Base-by-base conservation (phyloP, 2,888 invertebrate genomes). In the Drosophila bunnanda region DNA sequence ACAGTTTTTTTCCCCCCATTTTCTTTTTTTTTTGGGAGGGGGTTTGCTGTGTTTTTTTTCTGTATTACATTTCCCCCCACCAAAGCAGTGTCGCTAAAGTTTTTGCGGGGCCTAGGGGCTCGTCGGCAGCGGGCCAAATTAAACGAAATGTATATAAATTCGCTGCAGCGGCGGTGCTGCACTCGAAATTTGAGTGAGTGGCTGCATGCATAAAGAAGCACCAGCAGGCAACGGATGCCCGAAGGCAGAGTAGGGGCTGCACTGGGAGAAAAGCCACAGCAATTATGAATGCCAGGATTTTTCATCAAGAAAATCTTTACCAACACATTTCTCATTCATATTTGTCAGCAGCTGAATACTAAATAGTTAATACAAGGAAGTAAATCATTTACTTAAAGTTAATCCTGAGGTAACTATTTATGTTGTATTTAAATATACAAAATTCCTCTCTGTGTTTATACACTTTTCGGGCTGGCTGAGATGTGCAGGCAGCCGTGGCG, bases 91-190 rank as follows among this genome's bases (percentile, higher is more conserved):
- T 80, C 83, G 84, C 82, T 84, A 77, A 82, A 87, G 80, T 83
- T 83, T 86, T 68, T 38, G n/a, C 34, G 41, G 43, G 34, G 12
- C 15, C 17, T 13, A 32, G 25, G 22, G 50, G n/a, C 36, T 71
- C 54, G 52, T 55, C 73, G 64, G 82, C 76, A 60, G 56, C 54
- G 57, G 58, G 72, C 75, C 87, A 87, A 84, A 87, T 84, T 84
- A 87, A 84, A 84, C 82, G 87, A 87, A 84, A 84, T 82, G 88
- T 87, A 84, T 84, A 82, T 84, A 84, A 87, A 84, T 82, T 84
- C 77, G 79, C 79, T 84, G 87, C 83, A 80, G 73, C 85, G 53
- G 22, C 72, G 75, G 68, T 87, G 83, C 78, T 80, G 82, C 80
- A 82, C 87, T 83, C 82, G 53, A 83, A 83, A 84, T 87, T 83